Conservation (phyloP, 2,797 vertebrate genomes). For the Bovichtus diacanthus region DNA sequence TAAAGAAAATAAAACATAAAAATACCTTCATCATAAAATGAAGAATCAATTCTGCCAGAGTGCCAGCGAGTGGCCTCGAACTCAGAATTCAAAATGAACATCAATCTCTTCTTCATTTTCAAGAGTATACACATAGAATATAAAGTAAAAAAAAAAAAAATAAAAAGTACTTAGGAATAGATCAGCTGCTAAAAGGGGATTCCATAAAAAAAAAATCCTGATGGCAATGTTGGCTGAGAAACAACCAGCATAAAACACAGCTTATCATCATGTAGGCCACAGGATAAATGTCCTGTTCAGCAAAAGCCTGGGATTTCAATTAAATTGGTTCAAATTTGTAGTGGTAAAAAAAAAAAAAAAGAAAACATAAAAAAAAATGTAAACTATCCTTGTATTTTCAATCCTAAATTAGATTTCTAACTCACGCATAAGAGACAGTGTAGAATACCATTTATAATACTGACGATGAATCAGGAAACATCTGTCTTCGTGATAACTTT, state of each 20-base stretch:
- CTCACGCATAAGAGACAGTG: not conserved
- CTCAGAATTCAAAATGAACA: slow-evolving; percentile 23
- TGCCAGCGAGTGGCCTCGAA: slow-evolving; percentile 4
- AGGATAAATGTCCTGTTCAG: slow-evolving; percentile 20
- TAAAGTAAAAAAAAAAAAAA: slow-evolving; percentile 7
- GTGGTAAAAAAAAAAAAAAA: not conserved
- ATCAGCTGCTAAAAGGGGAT: slow-evolving; percentile 58
- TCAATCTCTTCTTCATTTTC: slow-evolving; percentile 11
- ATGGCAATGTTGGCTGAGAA: slow-evolving; percentile 59
- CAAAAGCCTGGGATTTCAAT: slow-evolving; percentile 27
- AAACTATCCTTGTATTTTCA: not conserved
- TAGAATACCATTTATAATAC: not conserved
- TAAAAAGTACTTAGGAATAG: slow-evolving; percentile 23
- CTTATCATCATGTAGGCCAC: slow-evolving; percentile 71
- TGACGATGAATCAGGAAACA: not conserved
- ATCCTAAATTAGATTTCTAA: slow-evolving; percentile 5
- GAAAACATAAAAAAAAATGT: not conserved
- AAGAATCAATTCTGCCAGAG: slow-evolving; percentile 6
- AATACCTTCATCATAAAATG: slow-evolving; percentile 1
- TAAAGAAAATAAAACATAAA: too few relatives aligned
- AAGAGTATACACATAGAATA: not conserved
- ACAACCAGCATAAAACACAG: slow-evolving; percentile 50
- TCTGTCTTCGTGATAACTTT: slow-evolving; percentile 17
- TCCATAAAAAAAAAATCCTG: slow-evolving; percentile 68
- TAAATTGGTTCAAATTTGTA: not conserved